phyloP scores from a whole-genome alignment of 2,797 vertebrate genomes.

The Galaxias olidus region DNA sequence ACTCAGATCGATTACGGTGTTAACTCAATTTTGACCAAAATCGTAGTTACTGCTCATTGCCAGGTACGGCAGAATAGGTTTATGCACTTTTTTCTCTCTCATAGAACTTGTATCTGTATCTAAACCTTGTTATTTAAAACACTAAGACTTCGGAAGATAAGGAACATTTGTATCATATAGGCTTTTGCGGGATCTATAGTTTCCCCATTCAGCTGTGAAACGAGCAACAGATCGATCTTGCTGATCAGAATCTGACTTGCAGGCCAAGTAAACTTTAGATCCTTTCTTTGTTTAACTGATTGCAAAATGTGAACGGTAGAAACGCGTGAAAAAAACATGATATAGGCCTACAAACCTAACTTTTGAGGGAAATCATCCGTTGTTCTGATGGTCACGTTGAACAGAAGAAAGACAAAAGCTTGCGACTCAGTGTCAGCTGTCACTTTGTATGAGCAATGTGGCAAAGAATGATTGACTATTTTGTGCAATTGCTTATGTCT shows the following conservation, averaged over 20 bases:
- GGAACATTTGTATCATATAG: neutral
- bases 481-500: constrained; percentile 14
- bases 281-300: too few species aligned
- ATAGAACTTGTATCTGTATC: too few species aligned
- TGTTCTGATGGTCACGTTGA: constrained; percentile 35
- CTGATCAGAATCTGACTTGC: constrained; percentile 22
- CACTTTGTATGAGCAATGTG: neutral
- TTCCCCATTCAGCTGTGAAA: constrained; percentile 36
- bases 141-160: neutral
- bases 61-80: too few species aligned
- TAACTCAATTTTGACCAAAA: too few species aligned
- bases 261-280: too few species aligned
- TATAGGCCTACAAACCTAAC: constrained; percentile 43
- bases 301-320: too few species aligned
- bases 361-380: too few species aligned
- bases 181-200: constrained; percentile 38
- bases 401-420: constrained; percentile 35
- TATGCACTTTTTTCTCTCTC: neutral
- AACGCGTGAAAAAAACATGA: constrained; percentile 37
- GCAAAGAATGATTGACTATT: neutral
- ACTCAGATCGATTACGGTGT: too few species aligned
- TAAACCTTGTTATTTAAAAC: neutral
- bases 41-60: too few species aligned
- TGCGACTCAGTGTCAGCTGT: constrained; percentile 30
- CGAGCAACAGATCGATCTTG: constrained; percentile 13